Evolutionary conservation across 64 coral and sea anemone genomes (phyloP).

Genomic region (Montipora capricornis): DNA sequence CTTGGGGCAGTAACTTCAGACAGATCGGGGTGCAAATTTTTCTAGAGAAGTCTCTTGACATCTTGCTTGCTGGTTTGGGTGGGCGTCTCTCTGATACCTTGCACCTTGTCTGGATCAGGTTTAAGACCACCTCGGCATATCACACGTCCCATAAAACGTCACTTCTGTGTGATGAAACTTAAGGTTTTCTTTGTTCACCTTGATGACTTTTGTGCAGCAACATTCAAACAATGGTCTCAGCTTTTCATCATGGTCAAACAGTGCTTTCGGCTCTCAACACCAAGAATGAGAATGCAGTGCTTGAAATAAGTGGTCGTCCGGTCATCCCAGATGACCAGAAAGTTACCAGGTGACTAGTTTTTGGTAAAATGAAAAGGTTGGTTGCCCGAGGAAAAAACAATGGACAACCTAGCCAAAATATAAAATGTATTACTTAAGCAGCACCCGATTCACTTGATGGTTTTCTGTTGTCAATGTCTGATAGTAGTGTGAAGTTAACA

Average conservation of each 20-base stretch:
- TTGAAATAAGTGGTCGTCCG: too few species aligned
- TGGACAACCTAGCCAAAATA: too few species aligned
- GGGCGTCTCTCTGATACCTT: constrained; percentile 60
- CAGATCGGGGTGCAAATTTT: constrained; percentile 54
- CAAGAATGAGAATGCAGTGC: not conserved
- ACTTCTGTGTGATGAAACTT: constrained; percentile 41
- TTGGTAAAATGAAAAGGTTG: too few species aligned
- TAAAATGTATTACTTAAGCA: too few species aligned
- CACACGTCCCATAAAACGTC: constrained; percentile 17
- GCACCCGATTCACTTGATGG: too few species aligned
- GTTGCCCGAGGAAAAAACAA: too few species aligned
- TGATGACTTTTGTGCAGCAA: constrained; percentile 49
- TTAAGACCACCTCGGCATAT: constrained; percentile 52
- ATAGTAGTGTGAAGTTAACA: too few species aligned
- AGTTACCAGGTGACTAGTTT: too few species aligned
- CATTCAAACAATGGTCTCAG: constrained; percentile 52
- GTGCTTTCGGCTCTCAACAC: constrained; percentile 29
- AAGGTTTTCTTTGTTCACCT: constrained; percentile 68
- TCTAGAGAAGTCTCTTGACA: constrained; percentile 49
- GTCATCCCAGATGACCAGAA: too few species aligned
- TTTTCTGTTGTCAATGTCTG: too few species aligned
- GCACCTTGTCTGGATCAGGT: constrained; percentile 56
- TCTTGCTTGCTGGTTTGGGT: constrained; percentile 38
- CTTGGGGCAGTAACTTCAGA: constrained; percentile 34
- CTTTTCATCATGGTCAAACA: constrained; percentile 42